These are phyloP conservation scores for Phymanthus crucifer DNA, from an alignment of 92 coral and sea anemone species.

Conservation along the genomic window DNA sequence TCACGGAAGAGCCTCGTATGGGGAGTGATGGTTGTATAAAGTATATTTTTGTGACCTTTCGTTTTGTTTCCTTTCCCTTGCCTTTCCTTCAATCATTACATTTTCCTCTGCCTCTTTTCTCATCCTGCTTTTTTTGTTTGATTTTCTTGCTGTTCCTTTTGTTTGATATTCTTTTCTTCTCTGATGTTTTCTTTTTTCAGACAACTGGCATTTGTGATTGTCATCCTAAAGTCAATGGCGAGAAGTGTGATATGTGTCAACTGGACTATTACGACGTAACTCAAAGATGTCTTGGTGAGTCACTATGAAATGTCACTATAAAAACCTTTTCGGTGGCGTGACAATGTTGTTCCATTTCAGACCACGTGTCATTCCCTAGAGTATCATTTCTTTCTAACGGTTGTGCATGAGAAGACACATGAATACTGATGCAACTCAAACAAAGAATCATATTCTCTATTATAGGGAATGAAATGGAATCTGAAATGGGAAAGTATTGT, in stretches of 20 bases:
- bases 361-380: not conserved
- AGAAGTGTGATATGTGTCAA: constrained; percentile 72
- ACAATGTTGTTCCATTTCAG: not conserved
- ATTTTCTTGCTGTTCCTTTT: not conserved
- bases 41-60: too few species aligned
- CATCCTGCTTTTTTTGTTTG: not conserved
- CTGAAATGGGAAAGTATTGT: too few species aligned
- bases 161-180: not conserved
- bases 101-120: too few species aligned
- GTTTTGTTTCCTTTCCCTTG: too few species aligned
- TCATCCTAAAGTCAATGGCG: constrained; percentile 68
- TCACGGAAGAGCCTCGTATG: too few species aligned
- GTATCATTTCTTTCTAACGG: too few species aligned
- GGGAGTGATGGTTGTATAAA: too few species aligned
- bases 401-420: too few species aligned
- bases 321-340: not conserved
- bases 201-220: constrained; percentile 76
- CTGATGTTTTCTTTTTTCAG: constrained; percentile 22
- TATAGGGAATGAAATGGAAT: too few species aligned
- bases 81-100: too few species aligned
- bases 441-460: too few species aligned
- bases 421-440: too few species aligned
- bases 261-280: constrained; percentile 70
- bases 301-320: not conserved
- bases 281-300: constrained; percentile 71